A percentile compares a stretch with the other conserved stretches of the same genome.
Conservation (phyloP, 2,888 invertebrate species). For the Hirtodrosophila trivittata region DNA sequence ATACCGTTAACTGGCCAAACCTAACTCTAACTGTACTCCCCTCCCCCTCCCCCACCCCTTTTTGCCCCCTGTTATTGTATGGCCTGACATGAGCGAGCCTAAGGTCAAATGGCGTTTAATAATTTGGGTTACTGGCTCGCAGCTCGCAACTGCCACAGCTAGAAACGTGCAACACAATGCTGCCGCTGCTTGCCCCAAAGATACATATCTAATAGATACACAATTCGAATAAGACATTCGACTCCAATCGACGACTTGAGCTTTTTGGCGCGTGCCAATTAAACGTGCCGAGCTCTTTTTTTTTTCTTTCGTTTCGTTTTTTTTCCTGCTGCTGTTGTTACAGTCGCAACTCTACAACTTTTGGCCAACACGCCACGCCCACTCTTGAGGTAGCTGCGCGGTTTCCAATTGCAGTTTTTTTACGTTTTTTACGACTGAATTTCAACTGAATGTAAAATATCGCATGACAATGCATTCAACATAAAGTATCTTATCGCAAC, state of each 20-base stretch:
- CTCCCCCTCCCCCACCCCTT: slow-evolving; percentile 2
- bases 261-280: slow-evolving; percentile 75
- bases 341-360: slow-evolving; percentile 6
- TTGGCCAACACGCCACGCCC: no score
- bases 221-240: slow-evolving; percentile 67
- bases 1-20: slow-evolving; percentile 57
- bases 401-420: no score
- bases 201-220: slow-evolving; percentile 65
- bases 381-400: no score
- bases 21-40: slow-evolving; percentile 16
- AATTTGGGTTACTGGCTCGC: slow-evolving; percentile 64
- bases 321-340: slow-evolving; percentile 8
- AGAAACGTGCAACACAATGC: slow-evolving; percentile 20
- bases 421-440: no score
- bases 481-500: slow-evolving; percentile 11
- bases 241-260: slow-evolving; percentile 31
- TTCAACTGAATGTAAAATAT: no score
- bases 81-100: slow-evolving; percentile 55
- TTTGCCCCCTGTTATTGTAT: background rate
- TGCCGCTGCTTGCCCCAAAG: slow-evolving; percentile 36
- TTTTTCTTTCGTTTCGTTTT: background rate
- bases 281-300: slow-evolving; percentile 52
- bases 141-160: slow-evolving; percentile 17
- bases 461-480: slow-evolving; percentile 31
- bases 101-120: slow-evolving; percentile 79